These are phyloP conservation scores for Mnemiopsis leidyi DNA, from an alignment of 37 sponge, comb jelly and placozoan genomes.

Conservation along the genomic window DNA sequence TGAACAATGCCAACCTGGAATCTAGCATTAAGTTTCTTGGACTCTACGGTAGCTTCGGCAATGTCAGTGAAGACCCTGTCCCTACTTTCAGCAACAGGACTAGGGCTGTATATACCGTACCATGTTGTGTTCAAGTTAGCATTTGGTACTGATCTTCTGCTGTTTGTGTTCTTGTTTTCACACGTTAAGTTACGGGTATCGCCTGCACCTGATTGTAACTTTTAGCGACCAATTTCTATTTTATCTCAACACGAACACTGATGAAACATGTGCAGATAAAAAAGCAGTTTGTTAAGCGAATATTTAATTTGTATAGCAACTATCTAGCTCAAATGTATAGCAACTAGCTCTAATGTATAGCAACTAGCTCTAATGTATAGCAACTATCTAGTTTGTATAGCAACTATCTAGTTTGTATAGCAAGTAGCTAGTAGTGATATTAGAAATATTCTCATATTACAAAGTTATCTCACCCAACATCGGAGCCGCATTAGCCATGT, in stretches of 20 bases:
- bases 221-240: neutral
- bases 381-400: too few species aligned
- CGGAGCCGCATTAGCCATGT: neutral
- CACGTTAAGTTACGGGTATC: neutral
- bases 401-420: too few species aligned
- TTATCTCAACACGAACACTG: too few species aligned
- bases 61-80: conserved; percentile 19
- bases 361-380: too few species aligned
- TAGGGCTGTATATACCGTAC: conserved; percentile 10
- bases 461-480: neutral
- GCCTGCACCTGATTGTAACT: neutral
- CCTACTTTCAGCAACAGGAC: neutral
- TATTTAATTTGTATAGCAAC: too few species aligned
- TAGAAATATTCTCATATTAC: too few species aligned
- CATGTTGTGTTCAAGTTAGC: neutral
- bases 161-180: neutral
- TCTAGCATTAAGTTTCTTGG: conserved; percentile 32
- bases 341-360: too few species aligned
- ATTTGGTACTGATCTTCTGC: neutral
- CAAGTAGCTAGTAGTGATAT: too few species aligned
- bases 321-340: too few species aligned
- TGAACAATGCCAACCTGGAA: conserved; percentile 11
- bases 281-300: too few species aligned
- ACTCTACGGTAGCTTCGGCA: neutral
- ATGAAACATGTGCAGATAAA: too few species aligned